Evolutionary conservation across 2,797 vertebrate species (phyloP), one percentile per base, ranked within the genome.

Genomic region (Falco biarmicus): DNA sequence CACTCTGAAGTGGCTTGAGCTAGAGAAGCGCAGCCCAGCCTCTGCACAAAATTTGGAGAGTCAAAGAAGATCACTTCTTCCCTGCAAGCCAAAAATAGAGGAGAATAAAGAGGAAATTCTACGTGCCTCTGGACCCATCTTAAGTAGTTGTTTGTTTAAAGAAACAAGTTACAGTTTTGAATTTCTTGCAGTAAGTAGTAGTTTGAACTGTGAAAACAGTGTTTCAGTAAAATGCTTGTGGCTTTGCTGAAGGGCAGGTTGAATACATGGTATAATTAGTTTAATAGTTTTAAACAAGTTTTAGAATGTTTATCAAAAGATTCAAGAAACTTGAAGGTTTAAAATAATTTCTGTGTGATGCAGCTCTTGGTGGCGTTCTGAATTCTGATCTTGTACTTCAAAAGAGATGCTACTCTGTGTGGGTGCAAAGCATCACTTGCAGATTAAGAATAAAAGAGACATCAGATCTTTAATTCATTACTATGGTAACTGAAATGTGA

Each of bases 401-500:
- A 53, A 66, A 87, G 56, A 90, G 53, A 26, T 65, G 57, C 34
- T 80, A n/a, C 51, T 9, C 22, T 64, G n/a, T 89, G 76, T 89
- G 79, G 76, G 90, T 84, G 37, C 54, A 79, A 73, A 69, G 48
- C 34, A 5, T 88, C 47, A 18, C 60, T 87, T 0, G 0, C 15
- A 54, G 41, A 32, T 84, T 82, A 84, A 94, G 80, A 93, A 91
- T 51, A 90, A 88, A 86, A 76, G 74, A 70, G 32, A 73, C 26
- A 79, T 68, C 29, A 37, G 4, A 65, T 87, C 53, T 65, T 93
- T 71, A 26, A 31, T 70, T 90, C 47, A 84, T 96, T 93, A 76
- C 87, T 84, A 28, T 92, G 90, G 91, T 76, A 94, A 88, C 84
- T 69, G 48, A 71, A 74, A 54, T 77, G 37, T 61, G 54, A 77